These are phyloP conservation scores for Zosterops japonicus DNA, from an alignment of 2,113 vertebrate species.

Conservation along the genomic window DNA sequence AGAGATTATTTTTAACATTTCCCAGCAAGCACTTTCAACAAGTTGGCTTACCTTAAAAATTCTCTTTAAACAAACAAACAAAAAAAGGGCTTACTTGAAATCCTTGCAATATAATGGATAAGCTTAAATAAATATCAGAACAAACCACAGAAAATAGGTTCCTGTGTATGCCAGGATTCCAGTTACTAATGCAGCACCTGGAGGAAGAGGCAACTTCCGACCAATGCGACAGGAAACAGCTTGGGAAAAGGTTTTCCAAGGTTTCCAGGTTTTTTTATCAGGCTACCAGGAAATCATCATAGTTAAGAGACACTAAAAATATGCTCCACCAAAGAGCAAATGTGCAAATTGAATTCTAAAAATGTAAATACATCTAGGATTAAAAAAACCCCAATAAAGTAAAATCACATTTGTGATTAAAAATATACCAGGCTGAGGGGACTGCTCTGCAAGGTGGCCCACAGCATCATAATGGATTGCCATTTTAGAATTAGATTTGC, in stretches of 20 bases:
- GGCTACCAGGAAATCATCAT: constrained; percentile 26
- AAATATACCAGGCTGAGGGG: background rate
- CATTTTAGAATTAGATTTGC: background rate
- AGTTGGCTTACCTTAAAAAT: background rate
- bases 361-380: background rate
- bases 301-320: constrained; percentile 22
- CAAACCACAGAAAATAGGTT: background rate
- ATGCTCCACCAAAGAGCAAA: background rate
- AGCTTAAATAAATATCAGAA: background rate
- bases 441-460: background rate
- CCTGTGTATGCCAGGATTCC: background rate
- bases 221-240: constrained; percentile 42
- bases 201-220: constrained; percentile 47
- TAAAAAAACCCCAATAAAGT: background rate
- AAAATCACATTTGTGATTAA: background rate
- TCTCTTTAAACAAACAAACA: background rate
- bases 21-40: background rate
- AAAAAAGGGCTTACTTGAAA: background rate
- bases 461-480: background rate
- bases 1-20: background rate
- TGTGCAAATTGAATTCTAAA: background rate
- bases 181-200: background rate
- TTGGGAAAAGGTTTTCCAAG: background rate
- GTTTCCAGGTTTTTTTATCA: background rate
- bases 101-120: background rate